Conservation (phyloP, 2,888 invertebrate species). For the Nomada goodeniana region DNA sequence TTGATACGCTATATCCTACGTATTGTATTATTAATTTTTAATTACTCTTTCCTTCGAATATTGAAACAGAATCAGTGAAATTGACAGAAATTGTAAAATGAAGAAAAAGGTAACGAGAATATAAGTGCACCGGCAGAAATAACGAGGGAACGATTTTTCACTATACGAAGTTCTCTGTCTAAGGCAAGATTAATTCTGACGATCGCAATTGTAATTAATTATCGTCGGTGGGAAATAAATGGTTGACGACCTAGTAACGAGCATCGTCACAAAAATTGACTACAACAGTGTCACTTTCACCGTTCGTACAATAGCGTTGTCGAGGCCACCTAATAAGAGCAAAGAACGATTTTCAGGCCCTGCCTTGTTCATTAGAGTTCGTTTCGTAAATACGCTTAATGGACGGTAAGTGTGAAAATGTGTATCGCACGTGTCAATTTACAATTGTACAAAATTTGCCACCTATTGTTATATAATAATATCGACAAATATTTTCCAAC, state of each 20-base stretch:
- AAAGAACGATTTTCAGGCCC: slow-evolving; percentile 31
- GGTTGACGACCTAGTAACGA: slow-evolving; percentile 4
- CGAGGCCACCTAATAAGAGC: slow-evolving; percentile 25
- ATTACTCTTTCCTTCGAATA: no score
- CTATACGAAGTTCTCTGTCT: no score
- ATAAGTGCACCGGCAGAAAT: no score
- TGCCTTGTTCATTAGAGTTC: slow-evolving; percentile 33
- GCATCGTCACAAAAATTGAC: slow-evolving; percentile 36
- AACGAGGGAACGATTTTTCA: no score
- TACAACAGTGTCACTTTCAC: slow-evolving; percentile 36
- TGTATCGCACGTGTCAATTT: not conserved
- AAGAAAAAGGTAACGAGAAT: no score
- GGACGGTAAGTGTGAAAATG: slow-evolving; percentile 36
- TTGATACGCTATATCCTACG: no score
- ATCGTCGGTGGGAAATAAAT: not conserved
- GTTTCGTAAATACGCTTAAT: slow-evolving; percentile 48
- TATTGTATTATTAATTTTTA: no score
- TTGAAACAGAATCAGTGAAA: no score
- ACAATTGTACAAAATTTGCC: not conserved
- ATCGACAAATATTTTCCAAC: not conserved
- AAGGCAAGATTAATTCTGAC: no score
- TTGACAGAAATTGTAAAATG: no score
- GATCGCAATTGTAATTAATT: slow-evolving; percentile 3
- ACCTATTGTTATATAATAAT: not conserved
- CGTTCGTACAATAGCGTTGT: slow-evolving; percentile 27